Base-by-base conservation (phyloP, 2,113 vertebrate species). In the Geococcyx californianus region DNA sequence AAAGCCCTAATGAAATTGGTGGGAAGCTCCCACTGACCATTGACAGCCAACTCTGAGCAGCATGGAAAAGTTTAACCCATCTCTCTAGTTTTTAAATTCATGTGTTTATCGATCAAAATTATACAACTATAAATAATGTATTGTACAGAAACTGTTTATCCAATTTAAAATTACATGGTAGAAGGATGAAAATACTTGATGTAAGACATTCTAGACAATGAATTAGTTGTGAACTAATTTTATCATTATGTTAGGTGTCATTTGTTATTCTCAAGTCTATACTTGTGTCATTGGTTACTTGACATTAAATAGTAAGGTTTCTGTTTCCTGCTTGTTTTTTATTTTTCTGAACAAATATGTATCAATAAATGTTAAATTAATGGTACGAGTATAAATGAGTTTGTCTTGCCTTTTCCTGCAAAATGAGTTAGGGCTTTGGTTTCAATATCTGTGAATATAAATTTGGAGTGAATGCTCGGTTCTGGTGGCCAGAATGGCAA, bases 381-480 rank as follows among this genome's bases (percentile, higher is more conserved):
- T 14, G 12, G 26, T 20, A 52, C 31, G 78, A 78, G 13, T 52
- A 45, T 9, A 76, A 76, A 80, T 9, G 10, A 54, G 7, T 23
- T 86, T 78, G 25, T 21, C n/a, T 66, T 69, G 42, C 40, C 63
- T 70, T 85, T 88, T 49, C 44, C 83, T 66, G 29, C 10, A 8
- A 78, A 63, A 7, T 20, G 24, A 67, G 7, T 36, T 34, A 64
- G 28, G 44, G 38, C 20, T 83, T 84, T 84, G 68, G 26, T 69
- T 81, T 60, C 63, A 58, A 11, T 31, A 28, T 11, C 28, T 40
- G 13, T 38, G 62, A 63, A 72, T 8, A 40, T 7, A 55, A 56
- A 58, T 74, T 63, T 44, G n/a, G 47, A 49, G 26, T 7, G 14
- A 6, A 1, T 0, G 0, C 23, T 68, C 56, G 33, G 13, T 67